Conservation (phyloP, 2,797 vertebrate species). For the Platalea minor region DNA sequence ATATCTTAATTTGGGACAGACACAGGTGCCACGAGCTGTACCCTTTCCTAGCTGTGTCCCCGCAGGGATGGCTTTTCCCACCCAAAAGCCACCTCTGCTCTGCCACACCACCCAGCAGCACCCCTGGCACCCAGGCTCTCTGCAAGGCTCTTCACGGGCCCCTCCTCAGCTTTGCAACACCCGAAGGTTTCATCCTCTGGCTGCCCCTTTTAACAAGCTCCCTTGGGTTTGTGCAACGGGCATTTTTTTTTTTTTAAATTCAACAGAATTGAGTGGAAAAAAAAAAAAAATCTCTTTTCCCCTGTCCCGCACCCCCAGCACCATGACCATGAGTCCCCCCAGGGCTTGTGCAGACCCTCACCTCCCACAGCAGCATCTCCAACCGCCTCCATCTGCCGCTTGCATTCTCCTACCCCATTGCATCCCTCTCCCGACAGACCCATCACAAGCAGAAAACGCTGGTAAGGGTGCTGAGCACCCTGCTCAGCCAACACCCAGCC, state of each 20-base stretch:
- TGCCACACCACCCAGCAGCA: neutral
- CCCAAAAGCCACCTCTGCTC: neutral
- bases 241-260: neutral
- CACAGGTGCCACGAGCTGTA: neutral
- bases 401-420: neutral
- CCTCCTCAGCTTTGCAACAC: neutral
- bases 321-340: neutral
- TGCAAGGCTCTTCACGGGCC: neutral
- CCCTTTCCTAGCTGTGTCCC: neutral
- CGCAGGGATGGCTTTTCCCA: neutral
- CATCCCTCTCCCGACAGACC: neutral
- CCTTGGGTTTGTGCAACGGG: neutral
- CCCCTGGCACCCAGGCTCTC: too few relatives aligned
- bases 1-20: neutral
- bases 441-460: rapidly evolving
- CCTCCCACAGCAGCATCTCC: neutral
- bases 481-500: neutral
- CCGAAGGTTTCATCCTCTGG: neutral
- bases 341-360: neutral
- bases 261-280: neutral
- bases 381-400: neutral
- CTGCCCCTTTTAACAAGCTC: neutral
- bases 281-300: neutral
- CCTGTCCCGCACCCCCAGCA: neutral
- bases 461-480: neutral